Evolutionary conservation across 2,888 invertebrate genomes (phyloP), one percentile per base, ranked within the genome.

Genomic region (Xanthorhoe spadicearia): DNA sequence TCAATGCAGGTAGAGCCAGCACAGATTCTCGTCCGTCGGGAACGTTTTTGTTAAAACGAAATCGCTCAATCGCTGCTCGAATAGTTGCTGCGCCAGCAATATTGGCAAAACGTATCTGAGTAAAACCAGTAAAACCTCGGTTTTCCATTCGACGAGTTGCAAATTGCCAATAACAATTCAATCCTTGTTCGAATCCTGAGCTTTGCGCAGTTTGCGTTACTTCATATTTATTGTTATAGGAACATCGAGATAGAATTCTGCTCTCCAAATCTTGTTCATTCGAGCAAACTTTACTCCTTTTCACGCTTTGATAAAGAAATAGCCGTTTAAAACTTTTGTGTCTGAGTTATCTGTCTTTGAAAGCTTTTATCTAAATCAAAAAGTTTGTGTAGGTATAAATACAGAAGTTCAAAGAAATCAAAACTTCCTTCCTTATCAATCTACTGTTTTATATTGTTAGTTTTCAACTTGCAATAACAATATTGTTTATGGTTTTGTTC

Each of bases 1-100:
- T 86, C 82, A 81, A 75, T 83, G 86, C 92, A 92, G 92, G 92
- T 92, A 92, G 87, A 79, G 76, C 78, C 74, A 74, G 69, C 69
- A 74, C 75, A 74, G 76, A 77, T 74, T 77, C 75, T 70, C 74
- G 78, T 68, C 78, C 73, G 80, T 71, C 75, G 77, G 72, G 77
- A 74, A 71, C 71, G 73, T 85, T 83, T 83, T 83, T 83, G 81
- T 83, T 76, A 75, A 74, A 80, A 78, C 76, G 76, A 80, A 81
- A 79, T 77, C 74, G 59, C 74, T 80, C 70, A 74, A 77, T 77
- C 76, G 72, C 73, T 71, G 73, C 69, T 61, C 50, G 55, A 62
- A 63, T 56, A 28, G 59, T 9, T 77, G 71, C 69, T 64, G 70
- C 69, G 67, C 60, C 43, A 73, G 48, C 61, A 63, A 49, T 68